Conservation (phyloP, 2,113 vertebrate species). For the Spermophilus dauricus region DNA sequence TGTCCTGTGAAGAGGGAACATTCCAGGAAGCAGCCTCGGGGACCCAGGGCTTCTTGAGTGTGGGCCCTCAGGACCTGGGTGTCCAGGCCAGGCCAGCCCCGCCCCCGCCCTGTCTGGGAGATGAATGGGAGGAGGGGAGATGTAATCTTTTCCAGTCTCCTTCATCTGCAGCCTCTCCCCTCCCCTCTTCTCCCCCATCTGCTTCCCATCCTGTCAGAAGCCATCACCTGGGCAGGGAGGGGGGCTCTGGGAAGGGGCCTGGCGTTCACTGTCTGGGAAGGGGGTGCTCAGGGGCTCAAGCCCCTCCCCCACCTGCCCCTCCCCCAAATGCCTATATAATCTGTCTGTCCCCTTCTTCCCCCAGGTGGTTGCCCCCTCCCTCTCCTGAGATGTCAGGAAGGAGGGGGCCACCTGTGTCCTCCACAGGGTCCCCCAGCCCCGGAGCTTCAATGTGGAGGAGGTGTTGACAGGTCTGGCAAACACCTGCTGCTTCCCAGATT, state of each 20-base stretch:
- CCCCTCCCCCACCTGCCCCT: not conserved
- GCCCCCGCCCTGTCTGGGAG: constrained; percentile 65
- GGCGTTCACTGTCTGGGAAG: not conserved
- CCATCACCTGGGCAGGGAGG: constrained; percentile 74
- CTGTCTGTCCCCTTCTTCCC: not conserved
- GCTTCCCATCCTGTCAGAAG: constrained; percentile 70
- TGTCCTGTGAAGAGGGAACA: constrained; percentile 78
- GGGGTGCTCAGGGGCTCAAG: not conserved
- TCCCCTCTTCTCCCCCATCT: constrained; percentile 55
- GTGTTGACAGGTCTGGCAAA: constrained; percentile 80
- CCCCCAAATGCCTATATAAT: not conserved
- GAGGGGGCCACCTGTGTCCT: constrained; percentile 70
- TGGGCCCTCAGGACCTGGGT: constrained; percentile 66
- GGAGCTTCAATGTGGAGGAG: constrained; percentile 51
- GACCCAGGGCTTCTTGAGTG: constrained; percentile 67
- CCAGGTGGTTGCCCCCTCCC: constrained; percentile 73
- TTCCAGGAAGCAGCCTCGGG: constrained; percentile 81
- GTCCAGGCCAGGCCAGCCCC: constrained; percentile 72
- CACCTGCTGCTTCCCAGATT: not conserved
- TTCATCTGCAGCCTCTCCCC: not conserved
- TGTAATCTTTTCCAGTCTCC: constrained; percentile 70
- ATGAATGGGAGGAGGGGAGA: constrained; percentile 64
- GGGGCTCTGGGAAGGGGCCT: constrained; percentile 60
- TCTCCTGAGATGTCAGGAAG: constrained; percentile 78
- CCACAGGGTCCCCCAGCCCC: constrained; percentile 67